Base-by-base conservation (phyloP, 2,888 invertebrate genomes). In the Dichetophora obliterata region DNA sequence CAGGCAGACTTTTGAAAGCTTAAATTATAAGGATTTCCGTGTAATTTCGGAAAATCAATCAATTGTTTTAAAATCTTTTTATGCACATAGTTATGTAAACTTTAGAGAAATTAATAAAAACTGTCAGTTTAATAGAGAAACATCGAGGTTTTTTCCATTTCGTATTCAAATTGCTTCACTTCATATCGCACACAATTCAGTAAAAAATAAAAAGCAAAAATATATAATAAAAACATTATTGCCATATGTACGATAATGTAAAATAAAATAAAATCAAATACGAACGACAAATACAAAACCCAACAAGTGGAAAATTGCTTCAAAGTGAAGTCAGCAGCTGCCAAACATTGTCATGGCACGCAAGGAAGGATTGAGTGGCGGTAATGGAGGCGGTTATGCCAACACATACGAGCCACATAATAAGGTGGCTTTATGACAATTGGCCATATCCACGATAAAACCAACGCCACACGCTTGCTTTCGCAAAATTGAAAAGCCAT, bases 291-390 rank as follows among this genome's bases (percentile, higher is more conserved):
- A 63, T 77, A 69, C 63, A 68, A 69, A 73, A 75, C 65, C 77
- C 77, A 79, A 79, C 77, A 79, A 79, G 73, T 77, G 79, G 79
- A 79, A 79, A 77, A 77, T 68, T 75, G 75, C 75, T 22, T n/a
- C 52, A 66, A 70, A 54, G 70, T 54, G 59, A 31, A 61, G 70
- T 24, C 43, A 59, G 37, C 27, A 52, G 31, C 27, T 66, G 70
- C 50, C 66, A 61, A 76, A 71, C 57, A 72, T 71, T 76, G 65
- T 78, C 65, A 76, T 73, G 70, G 73, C 76, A 73, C 43, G 43
- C 43, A 43, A 43, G 43, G 11, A 11, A 43, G 11, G 43, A 43
- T 31, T 61, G 54, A 14, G 50, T 24, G 63, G 48, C 50, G 65
- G 65, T 68, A 31, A 63, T 52, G 3, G 54, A 48, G 52, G 48